These are phyloP conservation scores for Metaphire vulgaris DNA, from an alignment of 1,140 invertebrate species.

Conservation along the genomic window DNA sequence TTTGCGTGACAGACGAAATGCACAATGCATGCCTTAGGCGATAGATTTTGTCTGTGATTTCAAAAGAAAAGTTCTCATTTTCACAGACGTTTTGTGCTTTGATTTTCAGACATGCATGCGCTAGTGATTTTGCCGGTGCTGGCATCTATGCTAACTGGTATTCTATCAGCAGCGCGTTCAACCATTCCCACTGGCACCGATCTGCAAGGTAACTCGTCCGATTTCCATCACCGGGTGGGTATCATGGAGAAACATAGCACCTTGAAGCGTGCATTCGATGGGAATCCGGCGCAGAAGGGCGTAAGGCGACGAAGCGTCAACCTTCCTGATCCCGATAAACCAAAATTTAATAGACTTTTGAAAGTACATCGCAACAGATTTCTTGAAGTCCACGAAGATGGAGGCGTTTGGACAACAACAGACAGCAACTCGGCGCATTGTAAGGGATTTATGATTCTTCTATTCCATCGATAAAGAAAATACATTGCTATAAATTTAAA, in stretches of 20 bases:
- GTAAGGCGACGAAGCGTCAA: neutral
- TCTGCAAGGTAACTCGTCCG: neutral
- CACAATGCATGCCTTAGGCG: no score
- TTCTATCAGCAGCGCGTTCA: neutral
- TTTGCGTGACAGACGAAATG: no score
- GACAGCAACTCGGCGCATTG: neutral
- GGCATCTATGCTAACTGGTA: neutral
- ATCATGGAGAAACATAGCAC: neutral
- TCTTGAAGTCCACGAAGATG: neutral
- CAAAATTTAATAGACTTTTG: neutral
- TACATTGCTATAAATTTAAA: no score
- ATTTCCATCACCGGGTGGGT: neutral
- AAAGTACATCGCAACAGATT: neutral
- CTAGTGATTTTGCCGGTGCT: neutral
- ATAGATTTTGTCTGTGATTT: no score
- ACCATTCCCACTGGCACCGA: neutral
- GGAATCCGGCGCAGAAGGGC: neutral
- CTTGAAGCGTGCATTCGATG: no score
- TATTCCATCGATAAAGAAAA: no score
- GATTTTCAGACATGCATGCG: neutral
- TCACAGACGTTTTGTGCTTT: no score
- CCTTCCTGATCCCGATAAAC: neutral
- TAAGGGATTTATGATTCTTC: no score
- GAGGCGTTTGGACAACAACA: neutral
- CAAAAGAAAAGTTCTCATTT: no score